A percentile compares a stretch with the other conserved stretches of the same genome.
Evolutionary conservation across 2,113 vertebrate genomes (phyloP).

Genomic region (Ia io): DNA sequence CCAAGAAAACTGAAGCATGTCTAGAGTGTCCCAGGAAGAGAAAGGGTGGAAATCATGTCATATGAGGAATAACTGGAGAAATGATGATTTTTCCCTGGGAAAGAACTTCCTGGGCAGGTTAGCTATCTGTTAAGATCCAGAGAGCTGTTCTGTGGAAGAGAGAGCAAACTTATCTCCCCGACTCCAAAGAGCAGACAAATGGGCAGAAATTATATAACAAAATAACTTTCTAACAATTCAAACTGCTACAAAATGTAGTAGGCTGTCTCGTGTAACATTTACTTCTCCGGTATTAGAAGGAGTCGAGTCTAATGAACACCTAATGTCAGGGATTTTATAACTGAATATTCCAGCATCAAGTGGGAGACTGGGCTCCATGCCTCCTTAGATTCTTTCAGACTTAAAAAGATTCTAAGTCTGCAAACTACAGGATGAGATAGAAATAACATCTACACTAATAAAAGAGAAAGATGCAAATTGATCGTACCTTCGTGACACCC

Average conservation of each 20-base stretch:
- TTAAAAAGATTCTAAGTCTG: background rate
- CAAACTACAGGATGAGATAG: background rate
- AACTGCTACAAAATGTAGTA: background rate
- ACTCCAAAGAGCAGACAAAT: background rate
- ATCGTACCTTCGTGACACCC: too few relatives aligned
- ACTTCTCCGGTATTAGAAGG: background rate
- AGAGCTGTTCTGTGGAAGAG: background rate
- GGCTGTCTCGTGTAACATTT: background rate
- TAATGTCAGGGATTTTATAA: background rate
- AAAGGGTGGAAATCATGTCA: background rate
- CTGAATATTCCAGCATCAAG: background rate
- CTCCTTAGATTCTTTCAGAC: background rate
- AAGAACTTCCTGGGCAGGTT: background rate
- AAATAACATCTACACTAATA: background rate
- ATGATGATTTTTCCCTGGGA: background rate
- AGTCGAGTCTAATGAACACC: background rate
- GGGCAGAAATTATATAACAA: background rate
- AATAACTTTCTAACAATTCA: background rate
- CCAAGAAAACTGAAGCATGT: background rate
- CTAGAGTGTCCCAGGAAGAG: background rate
- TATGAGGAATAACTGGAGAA: background rate
- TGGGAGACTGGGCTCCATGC: background rate
- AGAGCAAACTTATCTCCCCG: background rate
- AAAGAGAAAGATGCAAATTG: too few relatives aligned
- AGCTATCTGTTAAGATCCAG: background rate